Conservation (phyloP, 2,797 vertebrate species). For the Brachyrhaphis roseni region DNA sequence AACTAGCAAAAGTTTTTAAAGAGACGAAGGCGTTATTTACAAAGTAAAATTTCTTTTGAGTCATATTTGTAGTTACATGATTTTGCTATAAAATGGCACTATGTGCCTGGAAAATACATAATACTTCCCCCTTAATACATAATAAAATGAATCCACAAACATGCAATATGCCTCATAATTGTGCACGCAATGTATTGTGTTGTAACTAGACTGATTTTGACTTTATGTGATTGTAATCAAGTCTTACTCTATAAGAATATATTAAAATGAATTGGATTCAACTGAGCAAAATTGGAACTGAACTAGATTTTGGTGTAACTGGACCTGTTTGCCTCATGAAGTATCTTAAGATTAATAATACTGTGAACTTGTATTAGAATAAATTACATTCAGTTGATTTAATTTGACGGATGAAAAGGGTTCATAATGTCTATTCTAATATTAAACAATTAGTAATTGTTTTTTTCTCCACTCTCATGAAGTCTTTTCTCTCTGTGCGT, state of each 20-base stretch:
- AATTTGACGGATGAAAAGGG: not conserved
- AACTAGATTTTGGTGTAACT: not conserved
- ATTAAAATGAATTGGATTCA: not conserved
- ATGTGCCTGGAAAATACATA: no score
- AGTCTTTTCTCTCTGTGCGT: slow-evolving; percentile 10
- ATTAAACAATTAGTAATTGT: not conserved
- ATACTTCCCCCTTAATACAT: no score
- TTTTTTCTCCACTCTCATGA: not conserved
- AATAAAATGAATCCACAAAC: not conserved
- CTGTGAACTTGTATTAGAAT: not conserved
- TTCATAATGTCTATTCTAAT: not conserved
- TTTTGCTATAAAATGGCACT: no score
- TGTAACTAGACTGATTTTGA: not conserved
- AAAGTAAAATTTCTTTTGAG: no score
- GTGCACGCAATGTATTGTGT: not conserved
- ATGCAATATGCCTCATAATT: not conserved
- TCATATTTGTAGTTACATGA: no score
- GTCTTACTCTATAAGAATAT: not conserved
- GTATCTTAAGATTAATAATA: not conserved
- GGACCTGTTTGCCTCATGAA: not conserved
- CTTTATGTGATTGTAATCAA: not conserved
- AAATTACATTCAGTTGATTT: not conserved
- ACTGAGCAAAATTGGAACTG: not conserved
- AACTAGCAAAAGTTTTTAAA: no score
- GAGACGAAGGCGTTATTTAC: no score